These are phyloP conservation scores for Prietella phreatophila DNA, from an alignment of 2,113 vertebrate genomes.

Conservation along the genomic window DNA sequence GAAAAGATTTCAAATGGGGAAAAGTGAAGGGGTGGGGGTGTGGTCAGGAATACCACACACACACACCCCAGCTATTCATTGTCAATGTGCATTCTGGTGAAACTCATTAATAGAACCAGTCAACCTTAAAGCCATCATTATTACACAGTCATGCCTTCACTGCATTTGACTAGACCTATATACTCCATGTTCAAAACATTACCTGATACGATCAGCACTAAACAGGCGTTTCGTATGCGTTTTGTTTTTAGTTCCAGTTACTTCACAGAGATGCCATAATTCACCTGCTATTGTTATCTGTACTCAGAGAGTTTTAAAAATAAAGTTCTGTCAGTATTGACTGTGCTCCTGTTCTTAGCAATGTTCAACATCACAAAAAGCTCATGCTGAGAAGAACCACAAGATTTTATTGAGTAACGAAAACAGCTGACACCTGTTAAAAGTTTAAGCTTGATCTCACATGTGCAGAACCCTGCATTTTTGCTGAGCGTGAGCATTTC, in stretches of 20 bases:
- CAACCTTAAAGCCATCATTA: not conserved
- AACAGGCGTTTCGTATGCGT: not conserved
- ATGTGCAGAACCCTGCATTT: not conserved
- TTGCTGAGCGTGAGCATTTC: not conserved
- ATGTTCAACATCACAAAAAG: not conserved
- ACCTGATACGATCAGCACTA: not conserved
- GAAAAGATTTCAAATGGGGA: not conserved
- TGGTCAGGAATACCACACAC: not conserved
- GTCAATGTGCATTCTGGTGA: not conserved
- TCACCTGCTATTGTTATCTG: not conserved
- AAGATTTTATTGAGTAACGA: not conserved
- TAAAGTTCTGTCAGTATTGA: not conserved
- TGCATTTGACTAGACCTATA: not conserved
- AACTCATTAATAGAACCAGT: not conserved
- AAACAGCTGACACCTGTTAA: not conserved
- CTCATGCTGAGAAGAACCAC: not conserved
- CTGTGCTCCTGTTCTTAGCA: not conserved
- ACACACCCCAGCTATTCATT: not conserved
- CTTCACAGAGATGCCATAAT: too few species aligned
- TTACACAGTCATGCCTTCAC: not conserved
- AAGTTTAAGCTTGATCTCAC: not conserved
- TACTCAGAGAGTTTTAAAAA: not conserved
- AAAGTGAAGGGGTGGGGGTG: too few species aligned
- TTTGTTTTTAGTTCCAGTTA: not conserved
- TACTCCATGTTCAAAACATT: not conserved